Conservation (phyloP, 2,888 invertebrate genomes). For the Argyresthia goedartella region DNA sequence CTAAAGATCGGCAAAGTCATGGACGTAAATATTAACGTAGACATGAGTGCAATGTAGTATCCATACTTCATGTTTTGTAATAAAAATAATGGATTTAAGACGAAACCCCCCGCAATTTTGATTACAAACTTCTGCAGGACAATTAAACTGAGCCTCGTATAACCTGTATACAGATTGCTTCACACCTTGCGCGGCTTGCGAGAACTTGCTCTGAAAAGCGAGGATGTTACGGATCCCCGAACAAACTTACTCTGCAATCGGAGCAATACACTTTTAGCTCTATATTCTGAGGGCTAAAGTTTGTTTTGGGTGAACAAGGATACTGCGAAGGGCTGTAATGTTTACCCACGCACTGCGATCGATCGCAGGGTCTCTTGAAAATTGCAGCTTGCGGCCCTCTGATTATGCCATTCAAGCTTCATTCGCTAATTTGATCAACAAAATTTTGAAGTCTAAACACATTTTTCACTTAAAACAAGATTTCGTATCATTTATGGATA, state of each 20-base stretch:
- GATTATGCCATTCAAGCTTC: too few relatives aligned
- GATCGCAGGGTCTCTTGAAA: slow-evolving; percentile 58
- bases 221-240: not conserved
- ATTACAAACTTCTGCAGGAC: not conserved
- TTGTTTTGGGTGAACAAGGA: slow-evolving; percentile 1
- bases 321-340: slow-evolving; percentile 42
- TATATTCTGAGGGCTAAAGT: not conserved
- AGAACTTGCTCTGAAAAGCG: slow-evolving; percentile 1
- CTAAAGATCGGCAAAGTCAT: too few relatives aligned
- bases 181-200: slow-evolving; percentile 1
- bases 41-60: too few relatives aligned
- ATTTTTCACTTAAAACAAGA: too few relatives aligned
- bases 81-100: too few relatives aligned
- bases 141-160: slow-evolving; percentile 2
- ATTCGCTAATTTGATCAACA: too few relatives aligned
- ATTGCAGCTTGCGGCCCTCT: slow-evolving; percentile 42
- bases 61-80: too few relatives aligned
- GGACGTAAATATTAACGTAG: too few relatives aligned
- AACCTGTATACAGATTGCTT: slow-evolving; percentile 1
- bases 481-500: too few relatives aligned
- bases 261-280: not conserved
- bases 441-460: too few relatives aligned
- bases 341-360: slow-evolving; percentile 63
- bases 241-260: not conserved
- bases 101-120: not conserved